phyloP scores from a whole-genome alignment of 2,888 invertebrate species.

The Baccha elongata region DNA sequence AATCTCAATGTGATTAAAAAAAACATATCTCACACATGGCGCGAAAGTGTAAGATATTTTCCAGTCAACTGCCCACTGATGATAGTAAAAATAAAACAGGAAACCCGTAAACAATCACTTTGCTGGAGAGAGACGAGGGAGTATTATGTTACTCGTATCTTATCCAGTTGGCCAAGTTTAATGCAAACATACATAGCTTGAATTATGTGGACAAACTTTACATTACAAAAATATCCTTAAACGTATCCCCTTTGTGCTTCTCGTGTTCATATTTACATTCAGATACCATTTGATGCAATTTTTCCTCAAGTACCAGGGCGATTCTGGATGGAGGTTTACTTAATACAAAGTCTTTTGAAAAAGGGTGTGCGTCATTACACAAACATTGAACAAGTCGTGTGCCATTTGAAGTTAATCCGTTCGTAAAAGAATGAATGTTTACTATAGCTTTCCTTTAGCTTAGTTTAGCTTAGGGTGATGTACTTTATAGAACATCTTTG shows the following conservation, averaged over 20 bases:
- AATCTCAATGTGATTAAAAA: constrained; percentile 60
- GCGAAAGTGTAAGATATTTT: constrained; percentile 48
- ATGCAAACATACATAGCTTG: constrained; percentile 67
- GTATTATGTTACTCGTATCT: constrained; percentile 56
- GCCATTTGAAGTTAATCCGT: constrained; percentile 71
- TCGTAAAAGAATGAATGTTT: constrained; percentile 45
- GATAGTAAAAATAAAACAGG: constrained; percentile 60
- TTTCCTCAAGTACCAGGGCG: constrained; percentile 76
- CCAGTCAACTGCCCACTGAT: constrained; percentile 4
- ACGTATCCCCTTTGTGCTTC: constrained; percentile 36
- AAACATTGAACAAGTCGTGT: constrained; percentile 68
- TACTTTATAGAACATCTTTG: background rate
- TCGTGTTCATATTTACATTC: constrained; percentile 48
- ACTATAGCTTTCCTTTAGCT: constrained; percentile 37
- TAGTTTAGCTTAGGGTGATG: no score
- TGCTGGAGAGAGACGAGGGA: background rate
- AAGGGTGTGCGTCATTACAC: constrained; percentile 71
- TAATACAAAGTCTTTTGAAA: constrained; percentile 28
- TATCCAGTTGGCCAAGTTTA: constrained; percentile 71
- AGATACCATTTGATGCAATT: constrained; percentile 74
- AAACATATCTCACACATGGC: constrained; percentile 62
- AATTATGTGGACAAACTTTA: constrained; percentile 66
- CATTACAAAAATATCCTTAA: constrained; percentile 54
- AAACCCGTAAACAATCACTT: constrained; percentile 64
- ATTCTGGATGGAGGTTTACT: constrained; percentile 3